These are phyloP conservation scores for Trypoxylon attenuatum DNA, from an alignment of 2,888 invertebrate species.

Conservation along the genomic window DNA sequence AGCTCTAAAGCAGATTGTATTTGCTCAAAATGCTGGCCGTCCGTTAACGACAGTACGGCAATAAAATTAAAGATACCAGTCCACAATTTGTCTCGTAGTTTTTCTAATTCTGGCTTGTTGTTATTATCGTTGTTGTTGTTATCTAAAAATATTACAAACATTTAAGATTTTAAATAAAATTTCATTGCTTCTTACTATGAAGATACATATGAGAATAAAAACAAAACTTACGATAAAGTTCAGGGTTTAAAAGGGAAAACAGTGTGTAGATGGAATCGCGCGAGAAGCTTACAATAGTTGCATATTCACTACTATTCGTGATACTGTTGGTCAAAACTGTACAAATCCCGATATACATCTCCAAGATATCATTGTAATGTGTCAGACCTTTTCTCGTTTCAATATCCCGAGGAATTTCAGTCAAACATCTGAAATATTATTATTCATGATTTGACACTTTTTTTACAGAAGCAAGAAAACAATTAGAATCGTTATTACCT, in stretches of 20 bases:
- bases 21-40: slow-evolving; percentile 64
- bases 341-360: slow-evolving; percentile 76
- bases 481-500: slow-evolving; percentile 70
- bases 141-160: too few relatives aligned
- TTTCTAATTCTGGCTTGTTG: slow-evolving; percentile 69
- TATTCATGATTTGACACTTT: neutral
- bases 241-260: slow-evolving; percentile 73
- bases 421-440: slow-evolving; percentile 70
- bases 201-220: too few relatives aligned
- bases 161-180: too few relatives aligned
- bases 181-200: too few relatives aligned
- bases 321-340: slow-evolving; percentile 73
- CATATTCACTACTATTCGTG: slow-evolving; percentile 69
- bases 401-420: slow-evolving; percentile 68
- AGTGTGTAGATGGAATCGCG: slow-evolving; percentile 73
- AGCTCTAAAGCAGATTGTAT: slow-evolving; percentile 62
- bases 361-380: slow-evolving; percentile 75
- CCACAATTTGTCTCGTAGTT: slow-evolving; percentile 76
- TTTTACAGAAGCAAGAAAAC: neutral
- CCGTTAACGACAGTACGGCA: slow-evolving; percentile 68
- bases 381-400: slow-evolving; percentile 70
- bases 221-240: slow-evolving; percentile 74
- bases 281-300: slow-evolving; percentile 74
- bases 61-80: slow-evolving; percentile 75
- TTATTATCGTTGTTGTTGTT: too few relatives aligned